Conservation (phyloP, 2,797 vertebrate genomes). For the Limnodromus scolopaceus region DNA sequence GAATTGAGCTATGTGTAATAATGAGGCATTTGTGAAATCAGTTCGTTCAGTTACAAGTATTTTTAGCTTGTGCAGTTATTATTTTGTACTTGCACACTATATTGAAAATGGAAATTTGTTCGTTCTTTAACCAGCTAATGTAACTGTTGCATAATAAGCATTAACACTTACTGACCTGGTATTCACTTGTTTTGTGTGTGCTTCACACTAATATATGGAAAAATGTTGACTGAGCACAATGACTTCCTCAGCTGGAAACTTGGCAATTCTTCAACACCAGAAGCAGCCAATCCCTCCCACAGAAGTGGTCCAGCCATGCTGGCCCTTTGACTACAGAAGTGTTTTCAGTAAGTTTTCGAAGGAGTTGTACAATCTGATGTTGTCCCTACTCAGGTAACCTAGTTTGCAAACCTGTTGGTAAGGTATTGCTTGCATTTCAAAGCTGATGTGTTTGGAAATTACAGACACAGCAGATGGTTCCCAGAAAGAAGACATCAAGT, state of each 20-base stretch:
- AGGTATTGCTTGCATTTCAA: neutral
- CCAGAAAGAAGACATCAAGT: neutral
- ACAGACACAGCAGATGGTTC: neutral
- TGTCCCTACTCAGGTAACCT: neutral
- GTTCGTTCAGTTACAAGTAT: neutral
- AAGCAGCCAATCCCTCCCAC: conserved; percentile 18
- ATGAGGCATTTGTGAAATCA: neutral
- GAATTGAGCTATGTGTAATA: neutral
- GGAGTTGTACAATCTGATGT: neutral
- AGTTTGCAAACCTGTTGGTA: neutral
- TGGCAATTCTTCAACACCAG: neutral
- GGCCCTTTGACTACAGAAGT: neutral
- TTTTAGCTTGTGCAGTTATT: conserved; percentile 9
- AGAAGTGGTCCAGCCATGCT: neutral
- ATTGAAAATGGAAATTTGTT: neutral
- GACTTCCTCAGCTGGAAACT: conserved; percentile 14
- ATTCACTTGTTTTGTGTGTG: neutral
- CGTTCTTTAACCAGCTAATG: neutral
- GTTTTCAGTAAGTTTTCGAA: neutral
- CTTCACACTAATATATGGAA: neutral
- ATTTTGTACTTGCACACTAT: neutral
- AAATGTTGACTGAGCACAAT: neutral
- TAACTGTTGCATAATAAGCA: conserved; percentile 1
- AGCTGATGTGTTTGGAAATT: neutral
- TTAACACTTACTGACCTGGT: neutral